Conservation (phyloP, 1,140 invertebrate genomes). For the Kradibia gibbosae region DNA sequence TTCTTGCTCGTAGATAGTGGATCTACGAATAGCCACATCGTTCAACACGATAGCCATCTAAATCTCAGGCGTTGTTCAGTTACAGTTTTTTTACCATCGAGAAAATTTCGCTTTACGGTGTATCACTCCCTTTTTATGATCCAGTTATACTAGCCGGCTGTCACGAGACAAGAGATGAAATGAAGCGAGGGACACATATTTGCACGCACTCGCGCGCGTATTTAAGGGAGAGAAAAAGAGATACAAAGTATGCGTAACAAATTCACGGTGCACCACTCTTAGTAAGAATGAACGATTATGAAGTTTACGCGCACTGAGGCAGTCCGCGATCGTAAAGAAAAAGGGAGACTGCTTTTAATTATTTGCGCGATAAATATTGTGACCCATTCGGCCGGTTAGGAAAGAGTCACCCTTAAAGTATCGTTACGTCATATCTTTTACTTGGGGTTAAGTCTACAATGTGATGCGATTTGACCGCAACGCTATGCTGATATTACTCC, state of each 20-base stretch:
- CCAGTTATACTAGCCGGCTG: not conserved
- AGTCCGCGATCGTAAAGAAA: slow-evolving; percentile 37
- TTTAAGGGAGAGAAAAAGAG: not conserved
- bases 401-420: slow-evolving; percentile 32
- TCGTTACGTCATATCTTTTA: slow-evolving; percentile 3
- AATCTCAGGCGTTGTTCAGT: slow-evolving; percentile 12
- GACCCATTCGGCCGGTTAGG: slow-evolving; percentile 38
- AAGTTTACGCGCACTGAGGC: slow-evolving; percentile 41
- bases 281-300: slow-evolving; percentile 44
- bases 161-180: not conserved
- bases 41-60: slow-evolving; percentile 39
- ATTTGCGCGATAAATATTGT: slow-evolving; percentile 56
- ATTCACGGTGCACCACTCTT: slow-evolving; percentile 10
- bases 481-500: not conserved
- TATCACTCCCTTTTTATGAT: slow-evolving; percentile 8
- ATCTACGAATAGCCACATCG: not conserved
- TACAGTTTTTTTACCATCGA: not conserved
- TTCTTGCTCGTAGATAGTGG: no score
- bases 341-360: slow-evolving; percentile 49
- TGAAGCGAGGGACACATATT: not conserved
- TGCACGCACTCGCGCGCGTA: not conserved
- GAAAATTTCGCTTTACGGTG: slow-evolving; percentile 17
- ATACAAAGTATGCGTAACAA: slow-evolving; percentile 35
- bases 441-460: slow-evolving; percentile 3
- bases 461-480: slow-evolving; percentile 49